Conservation (phyloP, 2,113 vertebrate genomes). For the Mesembrinibis cayennensis region DNA sequence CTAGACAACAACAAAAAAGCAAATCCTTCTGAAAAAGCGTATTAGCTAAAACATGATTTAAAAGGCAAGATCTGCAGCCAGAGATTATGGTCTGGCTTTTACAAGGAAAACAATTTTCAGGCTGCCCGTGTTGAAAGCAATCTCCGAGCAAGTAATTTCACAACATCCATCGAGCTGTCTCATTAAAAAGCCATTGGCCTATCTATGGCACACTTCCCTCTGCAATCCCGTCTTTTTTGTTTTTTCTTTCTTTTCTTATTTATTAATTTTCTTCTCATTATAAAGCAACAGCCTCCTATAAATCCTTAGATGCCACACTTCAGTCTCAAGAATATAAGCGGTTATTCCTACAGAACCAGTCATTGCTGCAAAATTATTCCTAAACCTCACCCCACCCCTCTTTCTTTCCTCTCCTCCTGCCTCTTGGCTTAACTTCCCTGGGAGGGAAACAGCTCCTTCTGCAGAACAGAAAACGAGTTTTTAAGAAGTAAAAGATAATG, state of each 20-base stretch:
- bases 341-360: background rate
- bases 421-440: background rate
- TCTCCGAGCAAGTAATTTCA: slow-evolving; percentile 43
- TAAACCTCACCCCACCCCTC: background rate
- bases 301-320: background rate
- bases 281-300: background rate
- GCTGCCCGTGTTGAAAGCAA: slow-evolving; percentile 43
- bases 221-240: background rate
- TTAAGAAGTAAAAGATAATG: background rate
- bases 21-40: slow-evolving; percentile 50
- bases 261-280: slow-evolving; percentile 15
- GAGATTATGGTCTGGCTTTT: slow-evolving; percentile 38
- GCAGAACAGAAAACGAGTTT: background rate
- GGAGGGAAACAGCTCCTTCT: background rate
- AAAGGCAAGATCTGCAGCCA: slow-evolving; percentile 51
- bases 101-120: slow-evolving; percentile 65
- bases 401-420: background rate
- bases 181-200: slow-evolving; percentile 55
- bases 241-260: background rate
- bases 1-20: slow-evolving; percentile 22
- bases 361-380: background rate
- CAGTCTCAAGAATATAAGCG: background rate
- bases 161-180: slow-evolving; percentile 54
- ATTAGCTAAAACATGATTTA: slow-evolving; percentile 55
- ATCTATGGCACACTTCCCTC: background rate